Evolutionary conservation across 1,140 invertebrate genomes (phyloP).

Genomic region (Zaprionus tsacasi): DNA sequence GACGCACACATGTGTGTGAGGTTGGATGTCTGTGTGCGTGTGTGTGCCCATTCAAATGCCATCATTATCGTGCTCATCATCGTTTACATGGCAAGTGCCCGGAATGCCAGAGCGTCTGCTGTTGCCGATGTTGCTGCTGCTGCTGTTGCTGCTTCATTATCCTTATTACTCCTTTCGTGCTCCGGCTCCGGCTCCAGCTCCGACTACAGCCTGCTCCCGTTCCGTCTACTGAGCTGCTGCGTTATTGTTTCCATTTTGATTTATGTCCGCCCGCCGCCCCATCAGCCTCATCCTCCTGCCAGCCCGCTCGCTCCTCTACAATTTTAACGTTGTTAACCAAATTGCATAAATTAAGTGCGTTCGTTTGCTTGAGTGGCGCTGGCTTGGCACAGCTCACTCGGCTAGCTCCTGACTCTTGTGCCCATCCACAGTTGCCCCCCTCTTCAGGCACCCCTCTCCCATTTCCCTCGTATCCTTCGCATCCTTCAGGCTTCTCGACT

Average conservation of each 20-base stretch:
- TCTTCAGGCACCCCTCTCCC: no score
- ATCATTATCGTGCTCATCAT: conserved; percentile 80
- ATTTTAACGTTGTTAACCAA: conserved; percentile 83
- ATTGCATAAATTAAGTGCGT: conserved; percentile 83
- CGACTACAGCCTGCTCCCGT: conserved; percentile 20
- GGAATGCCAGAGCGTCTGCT: conserved; percentile 61
- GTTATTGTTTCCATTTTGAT: conserved; percentile 83
- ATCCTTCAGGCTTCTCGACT: conserved; percentile 47
- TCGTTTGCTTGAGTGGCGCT: conserved; percentile 76
- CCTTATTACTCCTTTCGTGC: conserved; percentile 79
- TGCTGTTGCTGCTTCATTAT: conserved; percentile 83
- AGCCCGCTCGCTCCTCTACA: conserved; percentile 56
- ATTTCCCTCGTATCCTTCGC: background rate
- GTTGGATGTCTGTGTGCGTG: background rate
- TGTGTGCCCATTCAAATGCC: conserved; percentile 69
- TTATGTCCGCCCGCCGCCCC: conserved; percentile 58
- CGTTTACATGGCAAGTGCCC: conserved; percentile 73
- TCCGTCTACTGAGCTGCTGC: conserved; percentile 33
- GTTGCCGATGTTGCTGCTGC: conserved; percentile 46
- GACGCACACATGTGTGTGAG: conserved; percentile 4
- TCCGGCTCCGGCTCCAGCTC: conserved; percentile 19
- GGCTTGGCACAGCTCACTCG: conserved; percentile 46
- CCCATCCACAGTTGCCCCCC: conserved; percentile 12
- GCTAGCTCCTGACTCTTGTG: conserved; percentile 29
- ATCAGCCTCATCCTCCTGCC: background rate